Evolutionary conservation across 2,888 invertebrate genomes (phyloP).

Genomic region (Apamea crenata): DNA sequence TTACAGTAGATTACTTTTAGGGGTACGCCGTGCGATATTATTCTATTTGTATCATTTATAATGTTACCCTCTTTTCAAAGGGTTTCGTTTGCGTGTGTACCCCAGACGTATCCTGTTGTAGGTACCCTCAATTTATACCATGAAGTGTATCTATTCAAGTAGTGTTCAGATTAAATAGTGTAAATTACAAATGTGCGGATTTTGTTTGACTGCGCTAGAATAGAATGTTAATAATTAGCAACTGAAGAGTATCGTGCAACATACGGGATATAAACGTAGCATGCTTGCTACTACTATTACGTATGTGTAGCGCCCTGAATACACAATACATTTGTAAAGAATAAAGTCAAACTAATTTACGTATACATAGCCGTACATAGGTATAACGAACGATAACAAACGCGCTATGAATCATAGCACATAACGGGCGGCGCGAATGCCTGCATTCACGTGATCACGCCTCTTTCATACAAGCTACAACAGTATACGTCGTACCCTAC

Average conservation of each 20-base stretch:
- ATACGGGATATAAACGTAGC: not conserved
- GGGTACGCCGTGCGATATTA: not conserved
- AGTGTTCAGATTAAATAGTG: not conserved
- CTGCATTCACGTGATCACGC: slow-evolving; percentile 52
- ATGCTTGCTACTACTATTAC: not conserved
- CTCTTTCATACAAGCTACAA: slow-evolving; percentile 49
- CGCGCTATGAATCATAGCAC: slow-evolving; percentile 52
- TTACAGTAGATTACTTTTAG: too few species aligned
- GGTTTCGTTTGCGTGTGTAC: not conserved
- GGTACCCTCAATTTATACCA: not conserved
- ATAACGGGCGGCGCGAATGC: slow-evolving; percentile 56
- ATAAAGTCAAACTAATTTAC: slow-evolving; percentile 46
- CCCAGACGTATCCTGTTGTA: not conserved
- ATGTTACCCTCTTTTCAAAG: not conserved
- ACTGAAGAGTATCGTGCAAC: not conserved
- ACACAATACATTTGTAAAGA: slow-evolving; percentile 46
- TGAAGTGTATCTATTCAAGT: not conserved
- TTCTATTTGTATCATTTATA: not conserved
- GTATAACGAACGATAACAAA: slow-evolving; percentile 57
- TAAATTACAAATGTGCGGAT: not conserved
- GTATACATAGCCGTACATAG: slow-evolving; percentile 25
- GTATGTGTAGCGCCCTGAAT: slow-evolving; percentile 19
- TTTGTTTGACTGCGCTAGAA: not conserved
- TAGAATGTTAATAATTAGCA: not conserved
- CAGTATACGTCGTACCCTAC: slow-evolving; percentile 24